These are phyloP conservation scores for Tretioscincus oriximinensis DNA, from an alignment of 2,113 vertebrate species.

Conservation along the genomic window DNA sequence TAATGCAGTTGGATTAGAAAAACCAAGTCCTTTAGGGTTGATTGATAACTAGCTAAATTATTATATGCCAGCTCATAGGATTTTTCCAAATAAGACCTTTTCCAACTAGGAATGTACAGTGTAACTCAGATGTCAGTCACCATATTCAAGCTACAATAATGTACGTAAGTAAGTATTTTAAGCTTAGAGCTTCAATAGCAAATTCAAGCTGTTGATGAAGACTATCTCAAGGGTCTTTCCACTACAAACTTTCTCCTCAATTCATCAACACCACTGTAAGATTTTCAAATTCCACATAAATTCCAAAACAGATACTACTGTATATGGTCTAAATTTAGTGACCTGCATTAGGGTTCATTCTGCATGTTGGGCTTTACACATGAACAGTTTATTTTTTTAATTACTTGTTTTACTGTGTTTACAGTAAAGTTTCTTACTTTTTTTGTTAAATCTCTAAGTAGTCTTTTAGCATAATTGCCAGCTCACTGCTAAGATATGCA, in stretches of 20 bases:
- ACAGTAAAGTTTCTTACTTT: too few species aligned
- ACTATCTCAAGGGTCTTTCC: neutral
- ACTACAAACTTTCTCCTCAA: neutral
- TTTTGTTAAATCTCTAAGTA: too few species aligned
- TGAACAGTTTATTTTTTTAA: too few species aligned
- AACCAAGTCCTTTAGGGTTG: neutral
- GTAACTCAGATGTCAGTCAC: neutral
- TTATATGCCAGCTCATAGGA: neutral
- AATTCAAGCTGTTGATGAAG: neutral
- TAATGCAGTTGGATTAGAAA: neutral
- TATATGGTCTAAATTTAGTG: too few species aligned
- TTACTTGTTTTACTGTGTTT: too few species aligned
- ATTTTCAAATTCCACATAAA: neutral
- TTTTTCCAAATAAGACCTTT: neutral
- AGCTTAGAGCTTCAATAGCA: neutral
- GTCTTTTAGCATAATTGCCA: too few species aligned
- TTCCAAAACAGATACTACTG: too few species aligned
- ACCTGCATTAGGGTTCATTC: too few species aligned
- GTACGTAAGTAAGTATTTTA: neutral
- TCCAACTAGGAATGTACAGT: neutral
- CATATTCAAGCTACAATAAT: neutral
- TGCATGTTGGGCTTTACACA: too few species aligned
- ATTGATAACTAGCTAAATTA: constrained; percentile 2
- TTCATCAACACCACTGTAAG: neutral
- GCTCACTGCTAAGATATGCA: too few species aligned